Evolutionary conservation across 2,888 invertebrate species (phyloP).

Genomic region (Lepidochrysops patricia): DNA sequence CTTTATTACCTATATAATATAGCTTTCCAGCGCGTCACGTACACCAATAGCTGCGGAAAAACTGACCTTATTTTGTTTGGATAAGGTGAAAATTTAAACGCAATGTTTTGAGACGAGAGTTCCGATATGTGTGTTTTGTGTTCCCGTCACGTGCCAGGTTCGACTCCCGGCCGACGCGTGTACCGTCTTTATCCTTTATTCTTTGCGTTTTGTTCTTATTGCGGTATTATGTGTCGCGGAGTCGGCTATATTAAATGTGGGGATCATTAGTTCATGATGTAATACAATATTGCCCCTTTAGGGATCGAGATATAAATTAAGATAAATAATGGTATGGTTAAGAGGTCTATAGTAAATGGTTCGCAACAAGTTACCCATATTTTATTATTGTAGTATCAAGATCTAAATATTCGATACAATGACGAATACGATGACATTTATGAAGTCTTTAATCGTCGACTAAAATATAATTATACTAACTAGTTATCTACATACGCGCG

Average conservation of each 20-base stretch:
- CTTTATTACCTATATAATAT: conserved; percentile 4
- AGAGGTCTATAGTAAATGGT: too few species aligned
- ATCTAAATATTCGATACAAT: too few species aligned
- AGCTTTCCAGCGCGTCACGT: neutral
- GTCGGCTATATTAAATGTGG: conserved; percentile 47
- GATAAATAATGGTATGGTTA: neutral
- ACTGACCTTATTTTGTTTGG: neutral
- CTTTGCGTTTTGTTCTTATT: conserved; percentile 60
- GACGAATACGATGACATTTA: too few species aligned
- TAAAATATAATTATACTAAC: too few species aligned
- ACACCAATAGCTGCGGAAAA: neutral
- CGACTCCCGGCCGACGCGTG: conserved; percentile 47
- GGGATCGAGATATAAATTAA: neutral
- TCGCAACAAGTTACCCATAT: too few species aligned
- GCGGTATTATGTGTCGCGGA: conserved; percentile 46
- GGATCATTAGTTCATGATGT: conserved; percentile 34
- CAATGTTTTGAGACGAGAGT: conserved; percentile 17
- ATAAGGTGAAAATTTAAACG: neutral
- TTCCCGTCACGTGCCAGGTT: conserved; percentile 56
- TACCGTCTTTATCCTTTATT: conserved; percentile 54
- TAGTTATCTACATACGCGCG: too few species aligned
- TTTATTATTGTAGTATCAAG: too few species aligned
- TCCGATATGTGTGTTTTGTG: conserved; percentile 46
- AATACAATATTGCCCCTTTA: conserved; percentile 8
- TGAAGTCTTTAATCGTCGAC: too few species aligned